Percentiles rank a stretch among this genome's conserved stretches.
Evolutionary conservation across 1,140 invertebrate genomes (phyloP).

Genomic region (Schlechtendalia chinensis): DNA sequence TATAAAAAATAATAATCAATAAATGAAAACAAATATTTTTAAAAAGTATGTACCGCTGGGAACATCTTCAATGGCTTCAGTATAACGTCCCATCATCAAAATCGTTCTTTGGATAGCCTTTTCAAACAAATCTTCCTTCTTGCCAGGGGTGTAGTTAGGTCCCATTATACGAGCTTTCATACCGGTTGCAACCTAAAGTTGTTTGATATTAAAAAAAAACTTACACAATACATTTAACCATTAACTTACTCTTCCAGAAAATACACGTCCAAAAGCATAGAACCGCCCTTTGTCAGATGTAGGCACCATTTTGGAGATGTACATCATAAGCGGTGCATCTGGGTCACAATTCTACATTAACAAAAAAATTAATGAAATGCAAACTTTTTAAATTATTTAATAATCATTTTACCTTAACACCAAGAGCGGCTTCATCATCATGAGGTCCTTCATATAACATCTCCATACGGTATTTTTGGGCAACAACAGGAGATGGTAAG

Average conservation of each 20-base stretch:
- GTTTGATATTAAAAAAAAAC: too few species aligned
- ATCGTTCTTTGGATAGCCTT: conserved; percentile 99
- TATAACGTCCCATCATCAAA: conserved; percentile 99
- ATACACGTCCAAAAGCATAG: conserved; percentile 99
- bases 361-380: background rate
- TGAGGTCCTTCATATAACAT: conserved; percentile 97
- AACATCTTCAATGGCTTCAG: conserved; percentile 99
- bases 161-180: conserved; percentile 98
- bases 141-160: conserved; percentile 95
- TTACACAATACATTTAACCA: background rate
- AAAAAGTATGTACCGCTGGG: conserved; percentile 72
- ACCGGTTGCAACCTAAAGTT: conserved; percentile 71
- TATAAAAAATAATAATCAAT: conserved; percentile 13
- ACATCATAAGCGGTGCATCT: conserved; percentile 98
- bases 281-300: conserved; percentile 99
- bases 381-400: background rate
- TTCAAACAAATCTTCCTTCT: conserved; percentile 98
- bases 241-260: conserved; percentile 85
- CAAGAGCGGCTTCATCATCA: conserved; percentile 94
- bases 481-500: conserved; percentile 96
- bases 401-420: conserved; percentile 67
- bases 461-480: conserved; percentile 99
- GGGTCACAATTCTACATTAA: conserved; percentile 82
- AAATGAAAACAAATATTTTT: background rate
- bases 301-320: conserved; percentile 99